These are phyloP conservation scores for Montipora capitata DNA, from an alignment of 92 coral and sea anemone species.

Conservation along the genomic window DNA sequence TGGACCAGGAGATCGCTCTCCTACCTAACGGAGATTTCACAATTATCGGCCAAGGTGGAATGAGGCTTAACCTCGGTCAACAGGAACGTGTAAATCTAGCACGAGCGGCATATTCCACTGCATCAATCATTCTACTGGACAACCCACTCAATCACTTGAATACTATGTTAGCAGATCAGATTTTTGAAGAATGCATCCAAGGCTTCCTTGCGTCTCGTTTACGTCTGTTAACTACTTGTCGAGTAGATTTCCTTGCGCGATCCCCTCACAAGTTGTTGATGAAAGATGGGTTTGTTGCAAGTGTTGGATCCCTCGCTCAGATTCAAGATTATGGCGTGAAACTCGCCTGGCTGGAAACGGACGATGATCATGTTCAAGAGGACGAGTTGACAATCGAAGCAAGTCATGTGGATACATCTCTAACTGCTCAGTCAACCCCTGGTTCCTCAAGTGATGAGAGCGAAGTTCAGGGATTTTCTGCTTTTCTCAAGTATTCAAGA, in stretches of 20 bases:
- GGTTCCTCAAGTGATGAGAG: neutral
- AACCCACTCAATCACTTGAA: constrained; percentile 36
- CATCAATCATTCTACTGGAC: constrained; percentile 38
- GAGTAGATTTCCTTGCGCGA: constrained; percentile 27
- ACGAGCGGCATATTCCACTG: constrained; percentile 41
- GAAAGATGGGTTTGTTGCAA: constrained; percentile 13
- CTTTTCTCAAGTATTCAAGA: constrained; percentile 3
- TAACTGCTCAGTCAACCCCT: neutral
- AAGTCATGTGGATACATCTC: neutral
- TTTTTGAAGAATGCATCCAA: constrained; percentile 40
- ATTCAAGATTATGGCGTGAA: constrained; percentile 25
- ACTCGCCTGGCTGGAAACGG: constrained; percentile 6
- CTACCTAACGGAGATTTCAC: constrained; percentile 19
- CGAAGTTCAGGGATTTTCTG: neutral
- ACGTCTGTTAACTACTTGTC: constrained; percentile 25
- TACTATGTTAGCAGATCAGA: constrained; percentile 14
- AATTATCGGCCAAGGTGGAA: constrained; percentile 3
- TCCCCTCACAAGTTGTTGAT: constrained; percentile 23
- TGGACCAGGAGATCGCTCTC: neutral
- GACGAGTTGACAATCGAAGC: neutral
- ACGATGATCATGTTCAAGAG: neutral
- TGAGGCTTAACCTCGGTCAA: constrained; percentile 21
- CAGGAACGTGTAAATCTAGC: constrained; percentile 44
- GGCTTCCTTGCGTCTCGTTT: constrained; percentile 16
- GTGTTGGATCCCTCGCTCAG: constrained; percentile 27